Evolutionary conservation across 2,888 invertebrate species (phyloP).

Genomic region (Agrochola litura): DNA sequence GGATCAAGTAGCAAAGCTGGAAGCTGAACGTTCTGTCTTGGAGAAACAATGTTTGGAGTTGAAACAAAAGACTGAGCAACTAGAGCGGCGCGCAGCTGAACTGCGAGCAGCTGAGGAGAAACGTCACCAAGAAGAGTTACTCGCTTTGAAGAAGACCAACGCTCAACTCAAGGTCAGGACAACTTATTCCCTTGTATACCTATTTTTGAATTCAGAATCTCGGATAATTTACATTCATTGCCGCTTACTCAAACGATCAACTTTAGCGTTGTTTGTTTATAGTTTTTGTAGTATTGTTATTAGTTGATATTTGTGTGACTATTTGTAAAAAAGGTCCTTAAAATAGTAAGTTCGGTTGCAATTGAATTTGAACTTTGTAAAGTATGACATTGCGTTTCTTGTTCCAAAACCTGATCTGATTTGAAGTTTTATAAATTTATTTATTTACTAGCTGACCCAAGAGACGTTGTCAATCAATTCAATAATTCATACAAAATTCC

Average conservation of each 20-base stretch:
- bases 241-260: background rate
- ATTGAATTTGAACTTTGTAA: background rate
- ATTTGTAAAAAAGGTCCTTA: background rate
- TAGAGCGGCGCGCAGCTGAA: conserved; percentile 95
- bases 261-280: background rate
- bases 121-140: conserved; percentile 97
- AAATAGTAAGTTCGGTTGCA: background rate
- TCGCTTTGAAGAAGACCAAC: conserved; percentile 98
- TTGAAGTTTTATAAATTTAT: background rate
- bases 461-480: background rate
- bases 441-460: background rate
- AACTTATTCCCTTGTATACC: background rate
- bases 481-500: background rate
- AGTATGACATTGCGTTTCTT: background rate
- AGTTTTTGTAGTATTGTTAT: too few relatives aligned
- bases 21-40: conserved; percentile 92
- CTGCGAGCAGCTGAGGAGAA: conserved; percentile 97
- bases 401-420: background rate
- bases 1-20: conserved; percentile 93
- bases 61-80: conserved; percentile 93
- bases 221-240: background rate
- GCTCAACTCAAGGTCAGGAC: conserved; percentile 95
- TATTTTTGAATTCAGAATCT: background rate
- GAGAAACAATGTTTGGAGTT: conserved; percentile 91
- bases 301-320: background rate